Conservation (phyloP, 1,140 invertebrate genomes). For the Triops cancriformis region DNA sequence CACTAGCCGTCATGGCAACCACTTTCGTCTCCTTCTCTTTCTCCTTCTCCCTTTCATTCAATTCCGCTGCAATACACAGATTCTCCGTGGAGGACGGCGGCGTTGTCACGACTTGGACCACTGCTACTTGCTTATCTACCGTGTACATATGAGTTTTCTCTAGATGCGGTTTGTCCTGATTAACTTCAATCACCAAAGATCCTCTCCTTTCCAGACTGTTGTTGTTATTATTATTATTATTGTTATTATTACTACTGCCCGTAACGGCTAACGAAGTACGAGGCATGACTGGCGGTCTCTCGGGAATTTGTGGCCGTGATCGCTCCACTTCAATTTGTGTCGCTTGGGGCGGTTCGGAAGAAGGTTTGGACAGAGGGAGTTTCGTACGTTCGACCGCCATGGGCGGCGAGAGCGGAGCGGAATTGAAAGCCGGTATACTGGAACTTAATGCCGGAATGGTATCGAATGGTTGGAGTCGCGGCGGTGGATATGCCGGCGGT, state of each 20-base stretch:
- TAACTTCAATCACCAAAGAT: constrained; percentile 10
- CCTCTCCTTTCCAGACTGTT: neutral
- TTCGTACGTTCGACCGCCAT: constrained; percentile 21
- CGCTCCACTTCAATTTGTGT: constrained; percentile 18
- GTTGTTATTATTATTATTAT: neutral
- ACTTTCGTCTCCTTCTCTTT: neutral
- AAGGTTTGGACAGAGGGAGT: neutral
- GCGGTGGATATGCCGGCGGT: constrained; percentile 2
- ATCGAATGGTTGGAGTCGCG: constrained; percentile 17
- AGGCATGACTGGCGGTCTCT: constrained; percentile 20
- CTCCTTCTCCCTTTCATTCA: neutral
- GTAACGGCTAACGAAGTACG: constrained; percentile 7
- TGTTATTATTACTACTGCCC: neutral
- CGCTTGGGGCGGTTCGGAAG: neutral
- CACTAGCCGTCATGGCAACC: neutral
- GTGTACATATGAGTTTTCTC: constrained; percentile 57
- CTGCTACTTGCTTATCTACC: constrained; percentile 58
- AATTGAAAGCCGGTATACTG: constrained; percentile 5
- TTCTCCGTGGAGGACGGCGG: constrained; percentile 26
- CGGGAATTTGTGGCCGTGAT: constrained; percentile 18
- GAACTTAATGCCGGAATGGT: constrained; percentile 14
- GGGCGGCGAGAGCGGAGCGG: constrained; percentile 21
- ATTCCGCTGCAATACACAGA: neutral
- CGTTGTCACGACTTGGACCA: constrained; percentile 51
- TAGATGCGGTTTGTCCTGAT: constrained; percentile 39